These are phyloP conservation scores for Platyscelio sp. DNA, from an alignment of 2,888 invertebrate species.

Conservation along the genomic window DNA sequence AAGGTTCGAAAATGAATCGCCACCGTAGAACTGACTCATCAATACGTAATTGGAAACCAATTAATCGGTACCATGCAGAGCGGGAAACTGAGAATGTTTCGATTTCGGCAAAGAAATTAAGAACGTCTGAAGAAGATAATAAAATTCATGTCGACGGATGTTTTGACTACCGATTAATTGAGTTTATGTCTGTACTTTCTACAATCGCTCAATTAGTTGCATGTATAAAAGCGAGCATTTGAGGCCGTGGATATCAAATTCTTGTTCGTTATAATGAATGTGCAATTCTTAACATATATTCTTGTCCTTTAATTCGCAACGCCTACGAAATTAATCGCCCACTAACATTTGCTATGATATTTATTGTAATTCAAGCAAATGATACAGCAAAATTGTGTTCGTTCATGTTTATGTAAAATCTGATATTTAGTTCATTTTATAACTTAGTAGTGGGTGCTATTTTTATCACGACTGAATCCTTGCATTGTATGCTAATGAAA, in stretches of 20 bases:
- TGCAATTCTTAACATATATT: constrained; percentile 6
- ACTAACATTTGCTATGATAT: constrained; percentile 35
- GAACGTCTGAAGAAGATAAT: constrained; percentile 1
- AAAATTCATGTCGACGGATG: constrained; percentile 1
- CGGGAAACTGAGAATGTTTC: constrained; percentile 16
- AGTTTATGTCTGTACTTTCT: not conserved
- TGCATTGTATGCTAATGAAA: no score
- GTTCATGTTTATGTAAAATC: no score
- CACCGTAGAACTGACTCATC: constrained; percentile 12
- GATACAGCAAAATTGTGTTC: no score
- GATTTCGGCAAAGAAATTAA: constrained; percentile 17
- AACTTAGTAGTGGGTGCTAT: no score
- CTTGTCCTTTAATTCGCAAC: constrained; percentile 19
- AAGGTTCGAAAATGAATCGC: constrained; percentile 1
- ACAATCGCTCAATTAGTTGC: not conserved
- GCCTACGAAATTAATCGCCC: constrained; percentile 41
- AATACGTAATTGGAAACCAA: not conserved
- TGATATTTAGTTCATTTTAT: no score
- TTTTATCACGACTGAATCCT: no score
- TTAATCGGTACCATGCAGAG: not conserved
- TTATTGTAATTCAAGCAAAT: no score
- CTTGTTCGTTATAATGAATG: constrained; percentile 28
- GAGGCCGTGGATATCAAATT: constrained; percentile 63
- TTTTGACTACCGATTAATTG: constrained; percentile 8
- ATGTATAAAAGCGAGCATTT: constrained; percentile 63